A percentile compares a stretch with the other conserved stretches of the same genome.
phyloP scores from a whole-genome alignment of 2,888 invertebrate species.

The Octodonta nipae region DNA sequence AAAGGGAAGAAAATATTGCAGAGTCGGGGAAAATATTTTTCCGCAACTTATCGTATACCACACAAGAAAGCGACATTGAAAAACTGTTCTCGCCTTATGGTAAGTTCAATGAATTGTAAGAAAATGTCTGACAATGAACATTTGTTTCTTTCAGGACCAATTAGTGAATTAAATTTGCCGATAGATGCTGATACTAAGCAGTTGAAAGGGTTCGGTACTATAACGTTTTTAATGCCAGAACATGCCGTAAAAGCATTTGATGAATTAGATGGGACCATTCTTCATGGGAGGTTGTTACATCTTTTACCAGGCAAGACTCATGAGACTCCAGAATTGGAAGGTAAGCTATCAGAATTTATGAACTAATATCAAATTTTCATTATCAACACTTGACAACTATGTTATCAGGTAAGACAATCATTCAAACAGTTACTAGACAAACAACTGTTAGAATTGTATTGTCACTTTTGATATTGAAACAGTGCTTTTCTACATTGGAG shows the following conservation, averaged over 20 bases:
- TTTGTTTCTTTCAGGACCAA: too few species aligned
- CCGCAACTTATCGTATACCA: constrained; percentile 76
- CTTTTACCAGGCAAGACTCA: constrained; percentile 74
- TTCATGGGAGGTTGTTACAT: constrained; percentile 88
- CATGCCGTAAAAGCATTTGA: constrained; percentile 82
- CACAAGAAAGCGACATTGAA: constrained; percentile 74
- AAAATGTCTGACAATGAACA: too few species aligned
- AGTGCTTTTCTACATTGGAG: too few species aligned
- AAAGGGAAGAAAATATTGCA: constrained; percentile 65
- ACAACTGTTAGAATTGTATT: too few species aligned
- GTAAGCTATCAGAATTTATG: too few species aligned
- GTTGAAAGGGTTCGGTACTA: constrained; percentile 83
- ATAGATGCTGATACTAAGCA: constrained; percentile 69
- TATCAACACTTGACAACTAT: too few species aligned
- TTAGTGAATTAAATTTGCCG: constrained; percentile 79
- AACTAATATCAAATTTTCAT: too few species aligned
- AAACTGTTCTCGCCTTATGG: constrained; percentile 73
- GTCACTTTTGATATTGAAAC: too few species aligned
- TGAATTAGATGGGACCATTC: constrained; percentile 77
- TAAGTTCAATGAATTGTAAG: too few species aligned
- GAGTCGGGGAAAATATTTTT: constrained; percentile 88
- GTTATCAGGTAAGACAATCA: too few species aligned
- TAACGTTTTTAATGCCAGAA: constrained; percentile 89
- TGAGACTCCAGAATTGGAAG: too few species aligned
- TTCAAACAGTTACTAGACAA: too few species aligned